A percentile compares a stretch with the other conserved stretches of the same genome.
These are phyloP conservation scores for Lucifuga dentata DNA, from an alignment of 2,113 vertebrate genomes.

Conservation along the genomic window DNA sequence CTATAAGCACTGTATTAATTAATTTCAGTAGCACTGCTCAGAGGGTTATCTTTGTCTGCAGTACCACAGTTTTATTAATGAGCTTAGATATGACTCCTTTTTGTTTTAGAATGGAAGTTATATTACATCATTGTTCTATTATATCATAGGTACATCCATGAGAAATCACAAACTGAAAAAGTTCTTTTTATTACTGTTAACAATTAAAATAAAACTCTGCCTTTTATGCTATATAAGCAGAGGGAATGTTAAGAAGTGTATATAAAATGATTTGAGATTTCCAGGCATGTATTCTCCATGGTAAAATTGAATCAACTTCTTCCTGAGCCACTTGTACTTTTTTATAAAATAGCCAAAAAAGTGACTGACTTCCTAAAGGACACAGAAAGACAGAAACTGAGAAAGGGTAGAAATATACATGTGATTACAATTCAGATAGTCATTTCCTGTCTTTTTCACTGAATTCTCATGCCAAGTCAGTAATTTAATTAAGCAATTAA, in stretches of 20 bases:
- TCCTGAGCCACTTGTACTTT: constrained; percentile 37
- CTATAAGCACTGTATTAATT: too few relatives aligned
- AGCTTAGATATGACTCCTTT: not conserved
- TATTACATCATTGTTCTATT: not conserved
- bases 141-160: not conserved
- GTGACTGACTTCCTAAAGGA: constrained; percentile 4
- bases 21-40: not conserved
- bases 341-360: constrained; percentile 12
- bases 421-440: constrained; percentile 24
- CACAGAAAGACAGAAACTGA: not conserved
- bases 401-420: constrained; percentile 21
- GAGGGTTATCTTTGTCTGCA: constrained; percentile 1
- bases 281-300: constrained; percentile 16
- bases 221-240: not conserved
- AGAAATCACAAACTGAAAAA: not conserved
- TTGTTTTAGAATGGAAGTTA: too few relatives aligned
- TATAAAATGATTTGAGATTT: constrained; percentile 41
- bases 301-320: constrained; percentile 27
- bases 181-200: constrained; percentile 1
- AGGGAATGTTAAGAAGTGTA: constrained; percentile 16
- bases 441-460: constrained; percentile 46
- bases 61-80: constrained; percentile 6
- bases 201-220: not conserved
- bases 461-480: constrained; percentile 61
- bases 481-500: constrained; percentile 75